A percentile compares a stretch with the other conserved stretches of the same genome.
phyloP scores from a whole-genome alignment of 1,140 invertebrate species.

The Pararge aegeria region DNA sequence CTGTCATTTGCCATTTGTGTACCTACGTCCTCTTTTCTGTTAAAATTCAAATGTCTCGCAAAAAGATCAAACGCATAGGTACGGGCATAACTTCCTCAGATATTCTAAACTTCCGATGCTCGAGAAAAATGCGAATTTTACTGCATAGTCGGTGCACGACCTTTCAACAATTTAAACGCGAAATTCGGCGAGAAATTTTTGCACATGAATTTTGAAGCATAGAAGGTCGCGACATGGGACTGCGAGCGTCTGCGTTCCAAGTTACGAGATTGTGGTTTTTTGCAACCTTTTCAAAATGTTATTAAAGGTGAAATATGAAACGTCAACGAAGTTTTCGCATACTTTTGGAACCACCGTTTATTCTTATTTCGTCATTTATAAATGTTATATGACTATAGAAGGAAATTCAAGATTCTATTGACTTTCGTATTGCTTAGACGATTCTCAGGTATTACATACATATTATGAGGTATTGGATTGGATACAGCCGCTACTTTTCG shows the following conservation, averaged over 20 bases:
- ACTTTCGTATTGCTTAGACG: no score
- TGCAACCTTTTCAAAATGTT: not conserved
- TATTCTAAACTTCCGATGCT: slow-evolving; percentile 35
- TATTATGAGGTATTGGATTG: no score
- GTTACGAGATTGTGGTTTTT: slow-evolving; percentile 29
- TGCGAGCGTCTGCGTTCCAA: slow-evolving; percentile 23
- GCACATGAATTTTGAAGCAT: slow-evolving; percentile 33
- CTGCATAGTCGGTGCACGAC: slow-evolving; percentile 41
- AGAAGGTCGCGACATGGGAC: slow-evolving; percentile 28
- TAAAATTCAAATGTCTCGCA: slow-evolving; percentile 1
- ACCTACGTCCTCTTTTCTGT: no score
- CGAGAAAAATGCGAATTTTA: slow-evolving; percentile 46
- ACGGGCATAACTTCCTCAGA: slow-evolving; percentile 23
- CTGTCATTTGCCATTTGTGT: no score
- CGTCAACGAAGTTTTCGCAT: no score
- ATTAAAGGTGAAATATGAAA: not conserved
- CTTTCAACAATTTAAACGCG: slow-evolving; percentile 67
- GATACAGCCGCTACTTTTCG: no score
- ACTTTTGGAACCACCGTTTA: no score
- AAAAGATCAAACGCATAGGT: slow-evolving; percentile 7
- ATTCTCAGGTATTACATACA: no score
- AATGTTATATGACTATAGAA: no score
- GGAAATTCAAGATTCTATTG: no score
- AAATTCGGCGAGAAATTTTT: slow-evolving; percentile 46
- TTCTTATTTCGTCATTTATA: no score